A percentile compares a stretch with the other conserved stretches of the same genome.
Conservation (phyloP, 2,113 vertebrate species). For the Tauraco erythrolophus region DNA sequence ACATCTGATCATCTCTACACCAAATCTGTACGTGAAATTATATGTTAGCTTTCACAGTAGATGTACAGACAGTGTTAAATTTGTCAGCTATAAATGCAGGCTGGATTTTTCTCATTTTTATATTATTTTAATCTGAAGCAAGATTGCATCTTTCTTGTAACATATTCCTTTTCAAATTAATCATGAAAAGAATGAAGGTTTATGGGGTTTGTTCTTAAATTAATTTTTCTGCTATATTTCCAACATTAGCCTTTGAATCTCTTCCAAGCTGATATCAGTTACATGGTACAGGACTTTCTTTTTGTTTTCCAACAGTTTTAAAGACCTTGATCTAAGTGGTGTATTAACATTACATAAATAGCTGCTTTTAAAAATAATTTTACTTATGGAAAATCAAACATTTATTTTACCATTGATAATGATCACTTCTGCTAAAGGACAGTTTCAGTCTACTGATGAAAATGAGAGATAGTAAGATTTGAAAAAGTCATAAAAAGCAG, state of each 20-base stretch:
- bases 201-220: neutral
- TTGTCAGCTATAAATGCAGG: neutral
- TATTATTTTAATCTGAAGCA: neutral
- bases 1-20: neutral
- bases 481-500: neutral
- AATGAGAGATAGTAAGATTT: neutral
- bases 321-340: neutral
- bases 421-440: neutral
- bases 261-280: neutral
- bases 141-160: neutral
- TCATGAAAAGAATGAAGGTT: neutral
- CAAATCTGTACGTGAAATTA: neutral
- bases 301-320: neutral
- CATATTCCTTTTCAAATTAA: neutral
- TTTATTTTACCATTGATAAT: neutral
- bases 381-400: neutral
- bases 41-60: neutral
- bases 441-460: neutral
- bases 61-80: neutral
- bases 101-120: neutral
- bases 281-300: neutral
- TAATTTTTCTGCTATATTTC: neutral
- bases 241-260: neutral
- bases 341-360: neutral
- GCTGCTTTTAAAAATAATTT: neutral